Conservation (phyloP, 1,140 invertebrate species). For the Acromyrmex heyeri region DNA sequence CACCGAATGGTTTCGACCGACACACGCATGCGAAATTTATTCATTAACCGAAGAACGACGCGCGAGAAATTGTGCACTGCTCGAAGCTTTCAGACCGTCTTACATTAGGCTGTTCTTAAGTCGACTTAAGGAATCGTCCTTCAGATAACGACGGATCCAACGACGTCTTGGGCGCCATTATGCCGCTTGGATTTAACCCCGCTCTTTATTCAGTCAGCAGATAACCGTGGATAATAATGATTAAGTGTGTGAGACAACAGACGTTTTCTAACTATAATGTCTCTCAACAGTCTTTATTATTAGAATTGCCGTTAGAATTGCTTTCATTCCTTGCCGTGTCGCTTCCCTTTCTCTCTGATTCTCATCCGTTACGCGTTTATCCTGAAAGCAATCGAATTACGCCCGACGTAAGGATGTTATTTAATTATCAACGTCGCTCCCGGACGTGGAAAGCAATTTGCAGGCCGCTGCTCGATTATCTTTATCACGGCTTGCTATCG, state of each 20-base stretch:
- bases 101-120: neutral
- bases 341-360: conserved; percentile 7
- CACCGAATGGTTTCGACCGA: conserved; percentile 24
- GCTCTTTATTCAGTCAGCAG: neutral
- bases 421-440: conserved; percentile 47
- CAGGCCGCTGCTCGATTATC: conserved; percentile 46
- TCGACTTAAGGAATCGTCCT: neutral
- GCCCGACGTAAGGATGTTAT: conserved; percentile 47
- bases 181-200: neutral
- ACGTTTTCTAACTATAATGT: neutral
- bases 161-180: neutral
- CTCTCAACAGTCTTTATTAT: conserved; percentile 28
- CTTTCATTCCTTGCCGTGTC: conserved; percentile 8
- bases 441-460: conserved; percentile 61
- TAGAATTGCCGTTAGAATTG: conserved; percentile 11
- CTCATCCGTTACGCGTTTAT: conserved; percentile 39
- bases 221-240: neutral
- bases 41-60: conserved; percentile 66
- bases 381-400: conserved; percentile 55
- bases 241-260: too few species aligned
- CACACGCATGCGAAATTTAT: conserved; percentile 78
- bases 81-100: neutral
- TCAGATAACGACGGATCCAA: neutral
- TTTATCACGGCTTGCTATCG: conserved; percentile 49
- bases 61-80: neutral